Evolutionary conservation across 2,888 invertebrate genomes (phyloP).

Genomic region (Drosophila silvestris): DNA sequence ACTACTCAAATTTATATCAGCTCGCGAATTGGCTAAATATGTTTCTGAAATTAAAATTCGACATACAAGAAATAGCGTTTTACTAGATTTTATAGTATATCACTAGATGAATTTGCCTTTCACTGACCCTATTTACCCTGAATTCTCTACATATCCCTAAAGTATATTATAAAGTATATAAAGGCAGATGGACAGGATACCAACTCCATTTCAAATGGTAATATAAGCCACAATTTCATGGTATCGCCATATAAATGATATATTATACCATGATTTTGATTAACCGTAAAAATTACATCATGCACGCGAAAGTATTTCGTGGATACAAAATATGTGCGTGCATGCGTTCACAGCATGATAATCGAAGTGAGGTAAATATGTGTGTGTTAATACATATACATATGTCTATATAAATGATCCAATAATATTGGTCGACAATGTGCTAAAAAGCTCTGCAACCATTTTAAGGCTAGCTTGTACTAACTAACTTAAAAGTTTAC

Average conservation of each 20-base stretch:
- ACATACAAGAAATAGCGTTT: neutral
- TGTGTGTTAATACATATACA: neutral
- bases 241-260: neutral
- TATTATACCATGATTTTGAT: neutral
- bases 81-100: neutral
- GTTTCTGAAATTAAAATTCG: neutral
- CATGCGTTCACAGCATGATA: neutral
- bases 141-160: neutral
- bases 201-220: neutral
- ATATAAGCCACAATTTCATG: neutral
- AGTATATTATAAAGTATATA: neutral
- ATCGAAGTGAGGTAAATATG: neutral
- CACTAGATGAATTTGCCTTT: neutral
- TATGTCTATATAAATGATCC: accelerated
- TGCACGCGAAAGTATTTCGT: neutral
- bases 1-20: neutral
- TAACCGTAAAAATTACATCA: neutral
- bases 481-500: neutral
- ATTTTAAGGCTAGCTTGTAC: neutral
- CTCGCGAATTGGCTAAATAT: neutral
- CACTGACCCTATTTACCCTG: neutral
- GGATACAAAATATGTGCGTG: neutral
- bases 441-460: neutral
- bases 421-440: neutral
- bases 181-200: neutral